These are phyloP conservation scores for Holacanthella duospinosa DNA, from an alignment of 2,888 invertebrate genomes.

Conservation along the genomic window DNA sequence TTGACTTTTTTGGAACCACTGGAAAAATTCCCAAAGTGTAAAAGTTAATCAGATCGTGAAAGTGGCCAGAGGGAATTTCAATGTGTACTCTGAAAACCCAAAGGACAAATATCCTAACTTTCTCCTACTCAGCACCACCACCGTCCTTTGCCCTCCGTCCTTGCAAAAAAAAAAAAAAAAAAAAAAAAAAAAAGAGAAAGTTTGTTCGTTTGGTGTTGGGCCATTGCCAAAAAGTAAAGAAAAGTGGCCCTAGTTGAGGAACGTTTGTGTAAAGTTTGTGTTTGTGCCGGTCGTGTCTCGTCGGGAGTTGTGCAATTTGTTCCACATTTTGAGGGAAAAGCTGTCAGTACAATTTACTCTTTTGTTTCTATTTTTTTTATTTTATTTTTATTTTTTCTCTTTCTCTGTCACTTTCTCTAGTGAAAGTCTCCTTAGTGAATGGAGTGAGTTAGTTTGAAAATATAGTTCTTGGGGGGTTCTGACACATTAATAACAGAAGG, in stretches of 20 bases:
- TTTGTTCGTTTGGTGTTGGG: too few species aligned
- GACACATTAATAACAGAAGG: conserved; percentile 2
- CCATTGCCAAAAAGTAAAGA: too few species aligned
- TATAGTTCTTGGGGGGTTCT: neutral
- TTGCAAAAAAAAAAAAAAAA: neutral
- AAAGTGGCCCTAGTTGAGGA: conserved; percentile 2
- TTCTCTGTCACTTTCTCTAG: neutral
- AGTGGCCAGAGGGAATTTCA: neutral
- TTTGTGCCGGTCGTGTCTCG: neutral
- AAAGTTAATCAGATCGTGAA: conserved; percentile 1
- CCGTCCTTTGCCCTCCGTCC: neutral
- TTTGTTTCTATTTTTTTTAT: neutral
- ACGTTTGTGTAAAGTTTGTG: neutral
- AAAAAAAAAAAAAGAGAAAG: neutral
- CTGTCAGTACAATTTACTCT: conserved; percentile 3
- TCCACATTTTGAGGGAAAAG: neutral
- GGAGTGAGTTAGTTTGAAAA: neutral
- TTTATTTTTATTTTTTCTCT: neutral
- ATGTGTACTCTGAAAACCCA: neutral
- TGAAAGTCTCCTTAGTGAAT: neutral
- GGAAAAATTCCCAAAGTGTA: too few species aligned
- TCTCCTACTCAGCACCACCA: neutral
- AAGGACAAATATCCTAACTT: neutral
- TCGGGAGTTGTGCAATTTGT: neutral
- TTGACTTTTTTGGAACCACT: too few species aligned